These are phyloP conservation scores for Erethizon dorsatum DNA, from an alignment of 2,797 vertebrate genomes.

Conservation along the genomic window DNA sequence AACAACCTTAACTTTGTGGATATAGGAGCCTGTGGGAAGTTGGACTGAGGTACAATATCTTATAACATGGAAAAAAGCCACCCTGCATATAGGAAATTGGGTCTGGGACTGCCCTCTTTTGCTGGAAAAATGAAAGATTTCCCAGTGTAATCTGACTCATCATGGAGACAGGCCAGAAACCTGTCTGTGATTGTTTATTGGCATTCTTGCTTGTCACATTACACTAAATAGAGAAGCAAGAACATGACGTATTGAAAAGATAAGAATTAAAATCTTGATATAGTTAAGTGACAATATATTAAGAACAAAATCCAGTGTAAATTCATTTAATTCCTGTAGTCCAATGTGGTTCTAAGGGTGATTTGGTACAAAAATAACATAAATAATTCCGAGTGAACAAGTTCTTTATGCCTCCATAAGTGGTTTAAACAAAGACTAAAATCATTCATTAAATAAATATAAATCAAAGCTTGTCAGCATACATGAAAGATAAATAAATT, in stretches of 20 bases:
- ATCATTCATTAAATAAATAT: background rate
- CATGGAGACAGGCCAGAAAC: background rate
- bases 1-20: background rate
- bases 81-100: background rate
- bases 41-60: background rate
- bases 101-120: background rate
- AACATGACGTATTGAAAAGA: background rate
- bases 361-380: background rate
- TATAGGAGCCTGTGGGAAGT: background rate
- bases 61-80: fast-evolving
- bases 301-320: background rate
- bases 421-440: background rate
- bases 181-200: background rate
- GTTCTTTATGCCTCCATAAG: background rate
- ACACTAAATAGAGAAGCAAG: background rate
- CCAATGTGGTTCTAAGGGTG: background rate
- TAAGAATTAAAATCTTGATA: background rate
- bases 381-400: background rate
- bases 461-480: background rate
- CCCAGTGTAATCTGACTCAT: background rate
- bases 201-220: background rate
- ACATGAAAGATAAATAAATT: background rate
- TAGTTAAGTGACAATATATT: background rate
- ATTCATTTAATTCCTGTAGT: background rate
- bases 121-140: background rate